Evolutionary conservation across 2,113 vertebrate genomes (phyloP).

Genomic region (Sclerurus mexicanus): DNA sequence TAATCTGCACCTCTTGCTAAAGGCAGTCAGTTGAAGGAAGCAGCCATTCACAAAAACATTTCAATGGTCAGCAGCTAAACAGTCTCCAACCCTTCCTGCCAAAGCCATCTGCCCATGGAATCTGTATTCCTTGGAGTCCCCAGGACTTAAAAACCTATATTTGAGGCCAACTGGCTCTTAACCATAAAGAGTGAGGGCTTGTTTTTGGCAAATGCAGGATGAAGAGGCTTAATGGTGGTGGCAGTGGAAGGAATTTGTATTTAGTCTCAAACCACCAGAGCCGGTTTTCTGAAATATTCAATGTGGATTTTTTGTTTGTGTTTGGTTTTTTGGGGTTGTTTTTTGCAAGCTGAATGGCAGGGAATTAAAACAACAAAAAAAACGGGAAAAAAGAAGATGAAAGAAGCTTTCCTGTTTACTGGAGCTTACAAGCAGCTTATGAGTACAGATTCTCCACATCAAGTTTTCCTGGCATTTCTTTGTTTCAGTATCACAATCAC

Average conservation of each 20-base stretch:
- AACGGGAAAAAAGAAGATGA: background rate
- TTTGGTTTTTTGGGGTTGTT: background rate
- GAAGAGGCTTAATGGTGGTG: background rate
- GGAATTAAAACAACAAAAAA: background rate
- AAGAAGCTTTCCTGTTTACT: background rate
- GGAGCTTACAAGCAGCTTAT: background rate
- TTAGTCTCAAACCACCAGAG: background rate
- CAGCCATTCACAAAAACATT: no score
- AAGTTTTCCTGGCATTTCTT: conserved; percentile 23
- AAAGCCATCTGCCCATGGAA: conserved; percentile 16
- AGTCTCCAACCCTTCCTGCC: background rate
- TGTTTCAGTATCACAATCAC: background rate
- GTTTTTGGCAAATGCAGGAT: background rate
- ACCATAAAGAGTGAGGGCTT: conserved; percentile 16
- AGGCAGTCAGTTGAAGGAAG: no score
- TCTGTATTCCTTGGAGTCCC: conserved; percentile 25
- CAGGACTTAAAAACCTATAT: background rate
- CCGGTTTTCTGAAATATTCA: background rate
- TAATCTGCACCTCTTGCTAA: no score
- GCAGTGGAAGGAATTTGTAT: background rate
- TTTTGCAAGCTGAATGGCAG: background rate
- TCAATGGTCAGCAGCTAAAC: no score
- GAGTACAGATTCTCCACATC: background rate
- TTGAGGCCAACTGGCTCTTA: conserved; percentile 53
- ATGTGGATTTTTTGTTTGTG: background rate